Evolutionary conservation across 2,888 invertebrate genomes (phyloP), one percentile per base, ranked within the genome.

Genomic region (Hecatera dysodea): DNA sequence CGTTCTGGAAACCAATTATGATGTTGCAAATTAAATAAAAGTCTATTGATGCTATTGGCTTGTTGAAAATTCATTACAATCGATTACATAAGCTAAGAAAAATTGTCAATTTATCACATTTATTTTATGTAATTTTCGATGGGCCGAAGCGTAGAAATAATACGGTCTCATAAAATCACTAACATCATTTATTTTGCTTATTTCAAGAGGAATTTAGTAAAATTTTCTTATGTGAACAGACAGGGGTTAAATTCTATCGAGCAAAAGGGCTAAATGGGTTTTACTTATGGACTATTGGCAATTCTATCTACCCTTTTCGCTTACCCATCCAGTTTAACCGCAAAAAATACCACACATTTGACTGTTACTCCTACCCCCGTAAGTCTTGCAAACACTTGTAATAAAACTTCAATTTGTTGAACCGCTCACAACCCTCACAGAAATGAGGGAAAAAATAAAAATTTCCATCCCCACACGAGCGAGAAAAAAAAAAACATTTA

Each of bases 401-500:
- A 82, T 82, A 82, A 83, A 80, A 78, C 78, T 77, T 77, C 84
- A 80, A 82, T 84, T 84, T 80, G 81, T 73, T 67, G 59, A 75
- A 73, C 64, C 69, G 61, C 63, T 62, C 69, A 59, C 55, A 78
- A 69, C 79, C 73, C 67, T 69, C 65, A 11, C 46, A 67, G 59
- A 67, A 61, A 59, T 29, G 46, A 61, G 59, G 46, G 55, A 79
- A 81, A 80, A 75, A 78, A 80, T 67, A 79, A 80, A 78, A 82
- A 75, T 66, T 78, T 73, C 74, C 77, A 75, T 67, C 76, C 66
- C 72, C 48, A 78, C 62, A 71, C 55, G 67, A 62, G 59, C 57
- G 61, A 65, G n/a, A 52, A 60, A 81, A 81, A 81, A 78, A 83
- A 80, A 81, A 81, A 71, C 82, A 86, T 86, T 87, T 86, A 80